These are phyloP conservation scores for Mythimna vitellina DNA, from an alignment of 2,888 invertebrate species.

Conservation along the genomic window DNA sequence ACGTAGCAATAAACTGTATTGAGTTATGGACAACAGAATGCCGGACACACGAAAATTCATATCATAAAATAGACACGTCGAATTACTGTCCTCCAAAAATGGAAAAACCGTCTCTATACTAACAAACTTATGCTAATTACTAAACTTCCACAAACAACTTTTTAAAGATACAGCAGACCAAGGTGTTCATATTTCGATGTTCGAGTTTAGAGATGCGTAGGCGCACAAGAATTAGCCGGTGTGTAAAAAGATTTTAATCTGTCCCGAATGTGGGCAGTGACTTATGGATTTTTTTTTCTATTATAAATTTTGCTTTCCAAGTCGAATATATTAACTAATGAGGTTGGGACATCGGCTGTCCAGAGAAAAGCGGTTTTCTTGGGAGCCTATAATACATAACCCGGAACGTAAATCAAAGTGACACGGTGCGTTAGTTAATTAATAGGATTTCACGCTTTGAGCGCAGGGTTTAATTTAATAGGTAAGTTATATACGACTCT, in stretches of 20 bases:
- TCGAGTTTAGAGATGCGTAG: slow-evolving; percentile 84
- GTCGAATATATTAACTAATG: slow-evolving; percentile 82
- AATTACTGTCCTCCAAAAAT: slow-evolving; percentile 82
- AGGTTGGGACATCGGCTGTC: slow-evolving; percentile 66
- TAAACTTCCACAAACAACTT: slow-evolving; percentile 67
- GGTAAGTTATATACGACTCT: slow-evolving; percentile 69
- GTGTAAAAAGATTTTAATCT: slow-evolving; percentile 86
- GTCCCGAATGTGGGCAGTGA: slow-evolving; percentile 84
- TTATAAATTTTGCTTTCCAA: slow-evolving; percentile 80
- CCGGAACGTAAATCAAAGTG: slow-evolving; percentile 79
- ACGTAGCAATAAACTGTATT: slow-evolving; percentile 79
- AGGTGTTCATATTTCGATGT: slow-evolving; percentile 76
- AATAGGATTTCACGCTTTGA: slow-evolving; percentile 77
- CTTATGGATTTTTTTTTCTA: slow-evolving; percentile 83
- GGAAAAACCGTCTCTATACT: slow-evolving; percentile 78
- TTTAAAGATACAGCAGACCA: slow-evolving; percentile 70
- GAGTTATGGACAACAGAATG: slow-evolving; percentile 76
- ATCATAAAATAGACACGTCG: slow-evolving; percentile 82
- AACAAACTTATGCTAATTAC: slow-evolving; percentile 84
- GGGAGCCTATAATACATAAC: slow-evolving; percentile 51
- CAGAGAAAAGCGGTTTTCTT: slow-evolving; percentile 72
- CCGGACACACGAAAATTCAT: slow-evolving; percentile 77
- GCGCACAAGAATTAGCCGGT: slow-evolving; percentile 82
- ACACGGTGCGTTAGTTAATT: slow-evolving; percentile 77
- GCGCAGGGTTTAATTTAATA: slow-evolving; percentile 71